Conservation (phyloP, 1,140 invertebrate genomes). For the Pseudoatta argentina region DNA sequence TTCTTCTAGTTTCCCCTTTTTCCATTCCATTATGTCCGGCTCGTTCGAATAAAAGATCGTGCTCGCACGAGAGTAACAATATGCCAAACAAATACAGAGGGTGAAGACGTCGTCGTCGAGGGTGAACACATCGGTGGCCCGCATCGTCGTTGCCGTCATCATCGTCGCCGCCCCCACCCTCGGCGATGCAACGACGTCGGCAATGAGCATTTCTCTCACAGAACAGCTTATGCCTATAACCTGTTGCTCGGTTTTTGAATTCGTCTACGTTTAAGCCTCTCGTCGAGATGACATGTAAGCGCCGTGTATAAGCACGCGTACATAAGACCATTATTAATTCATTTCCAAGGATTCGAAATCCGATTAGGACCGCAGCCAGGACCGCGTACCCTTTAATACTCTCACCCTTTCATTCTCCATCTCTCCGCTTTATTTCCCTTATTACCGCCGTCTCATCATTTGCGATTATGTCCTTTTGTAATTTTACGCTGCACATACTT, state of each 20-base stretch:
- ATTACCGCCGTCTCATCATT: neutral
- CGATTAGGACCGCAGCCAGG: slow-evolving; percentile 58
- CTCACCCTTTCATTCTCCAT: neutral
- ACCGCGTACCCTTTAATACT: neutral
- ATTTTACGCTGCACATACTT: neutral
- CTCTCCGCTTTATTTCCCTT: neutral
- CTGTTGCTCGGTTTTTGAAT: slow-evolving; percentile 78
- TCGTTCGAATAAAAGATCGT: slow-evolving; percentile 27
- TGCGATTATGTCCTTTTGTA: neutral
- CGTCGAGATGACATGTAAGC: slow-evolving; percentile 17
- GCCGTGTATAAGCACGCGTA: neutral
- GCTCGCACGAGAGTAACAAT: neutral
- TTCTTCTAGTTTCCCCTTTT: slow-evolving; percentile 1
- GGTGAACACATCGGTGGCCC: neutral
- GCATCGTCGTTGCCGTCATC: too few species aligned
- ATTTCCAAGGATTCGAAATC: slow-evolving; percentile 71
- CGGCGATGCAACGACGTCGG: slow-evolving; percentile 13
- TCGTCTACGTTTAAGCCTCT: slow-evolving; percentile 74
- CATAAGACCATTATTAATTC: slow-evolving; percentile 72
- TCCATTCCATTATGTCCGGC: slow-evolving; percentile 19
- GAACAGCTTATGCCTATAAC: slow-evolving; percentile 68
- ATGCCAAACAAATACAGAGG: slow-evolving; percentile 14
- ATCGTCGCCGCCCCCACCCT: slow-evolving; percentile 9
- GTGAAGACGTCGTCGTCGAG: neutral
- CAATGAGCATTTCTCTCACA: slow-evolving; percentile 49